Evolutionary conservation across 2,113 vertebrate species (phyloP), one percentile per base, ranked within the genome.

Genomic region (Chaetops frenatus): DNA sequence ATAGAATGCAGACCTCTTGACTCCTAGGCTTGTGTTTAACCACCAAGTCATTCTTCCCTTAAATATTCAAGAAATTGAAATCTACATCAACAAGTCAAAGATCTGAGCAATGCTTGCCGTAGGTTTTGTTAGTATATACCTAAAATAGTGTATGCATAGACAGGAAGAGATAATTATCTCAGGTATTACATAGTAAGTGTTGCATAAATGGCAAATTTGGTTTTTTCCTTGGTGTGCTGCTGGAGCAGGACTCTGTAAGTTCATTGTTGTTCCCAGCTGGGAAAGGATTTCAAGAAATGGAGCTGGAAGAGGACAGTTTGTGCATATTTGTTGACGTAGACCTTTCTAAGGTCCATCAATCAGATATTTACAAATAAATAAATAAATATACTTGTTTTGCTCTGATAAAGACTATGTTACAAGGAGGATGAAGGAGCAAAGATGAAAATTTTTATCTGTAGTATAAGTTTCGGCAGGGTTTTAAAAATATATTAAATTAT

Each of bases 1-100:
- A 96, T 83, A 94, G 82, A 95, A 90, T 66, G 82, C 74, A 92
- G 94, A 88, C 62, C 86, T 95, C 94, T 77, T 93, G 58, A 96
- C 78, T 96, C 77, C 74, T 62, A 90, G 50, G 45, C 45, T 80
- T 81, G n/a, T 76, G 65, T 92, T 91, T 73, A 94, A 88, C 72
- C 88, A 86, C 72, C 81, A 58, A 42, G 44, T 57, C 70, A 85
- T 94, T 94, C 56, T 95, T 84, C 18, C 72, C 58, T 85, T 81
- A 92, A 84, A 90, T 61, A 90, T 71, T 92, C 54, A 27, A 74
- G 56, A 94, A 89, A 58, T 45, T 90, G 86, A 92, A 95, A 80
- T 69, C 36, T 62, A 85, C 4, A 79, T 25, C 73, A 91, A 31
- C 36, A 79, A 93, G 73, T 81, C 53, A 86, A 92, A 95, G 77